Conservation (phyloP, 2,113 vertebrate genomes). For the Triplophysa siluroides region DNA sequence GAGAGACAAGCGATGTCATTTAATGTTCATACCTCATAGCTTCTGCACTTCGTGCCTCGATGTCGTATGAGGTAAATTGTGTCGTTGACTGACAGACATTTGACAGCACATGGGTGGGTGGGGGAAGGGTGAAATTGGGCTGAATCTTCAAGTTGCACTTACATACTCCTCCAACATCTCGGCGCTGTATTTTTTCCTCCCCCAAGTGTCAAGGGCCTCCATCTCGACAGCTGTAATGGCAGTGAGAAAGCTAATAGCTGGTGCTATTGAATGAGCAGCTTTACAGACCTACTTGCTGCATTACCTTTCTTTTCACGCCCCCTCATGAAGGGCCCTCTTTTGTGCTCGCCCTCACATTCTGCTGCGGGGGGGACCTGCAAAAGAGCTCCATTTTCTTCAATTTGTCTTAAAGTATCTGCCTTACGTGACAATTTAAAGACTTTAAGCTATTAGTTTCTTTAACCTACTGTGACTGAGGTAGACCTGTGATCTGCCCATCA, state of each 20-base stretch:
- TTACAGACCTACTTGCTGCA: slow-evolving; percentile 65
- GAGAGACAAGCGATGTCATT: slow-evolving; percentile 57
- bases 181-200: slow-evolving; percentile 65
- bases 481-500: slow-evolving; percentile 65
- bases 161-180: slow-evolving; percentile 66
- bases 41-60: slow-evolving; percentile 43
- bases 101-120: slow-evolving; percentile 40
- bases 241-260: slow-evolving; percentile 80
- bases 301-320: slow-evolving; percentile 77
- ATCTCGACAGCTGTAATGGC: slow-evolving; percentile 74
- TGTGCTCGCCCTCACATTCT: slow-evolving; percentile 71
- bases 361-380: slow-evolving; percentile 71
- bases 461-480: slow-evolving; percentile 66
- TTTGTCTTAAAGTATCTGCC: slow-evolving; percentile 80
- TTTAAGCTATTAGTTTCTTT: slow-evolving; percentile 74
- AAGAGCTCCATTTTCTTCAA: slow-evolving; percentile 76
- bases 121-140: slow-evolving; percentile 57
- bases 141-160: slow-evolving; percentile 55
- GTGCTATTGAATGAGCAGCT: slow-evolving; percentile 75
- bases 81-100: slow-evolving; percentile 63
- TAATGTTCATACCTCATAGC: slow-evolving; percentile 53
- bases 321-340: slow-evolving; percentile 74
- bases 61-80: slow-evolving; percentile 70
- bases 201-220: slow-evolving; percentile 70
- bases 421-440: slow-evolving; percentile 79